Percentiles rank a stretch among this genome's conserved stretches.
Conservation (phyloP, 1,140 invertebrate species). For the Chironomus tepperi region DNA sequence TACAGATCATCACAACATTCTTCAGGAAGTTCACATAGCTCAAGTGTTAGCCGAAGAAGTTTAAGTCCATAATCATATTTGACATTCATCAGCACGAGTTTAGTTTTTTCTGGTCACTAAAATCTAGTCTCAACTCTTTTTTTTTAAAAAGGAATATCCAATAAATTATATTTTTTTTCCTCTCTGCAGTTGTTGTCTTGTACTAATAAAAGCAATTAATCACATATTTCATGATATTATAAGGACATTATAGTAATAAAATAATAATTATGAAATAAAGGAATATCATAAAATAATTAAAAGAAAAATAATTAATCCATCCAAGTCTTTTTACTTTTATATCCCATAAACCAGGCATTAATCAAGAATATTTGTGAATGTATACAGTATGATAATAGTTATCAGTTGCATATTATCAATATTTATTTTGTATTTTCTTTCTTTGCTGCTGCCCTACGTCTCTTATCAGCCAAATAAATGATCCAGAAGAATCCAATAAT, state of each 20-base stretch:
- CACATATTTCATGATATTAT: constrained; percentile 3
- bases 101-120: constrained; percentile 17
- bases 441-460: constrained; percentile 33
- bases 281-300: too few relatives aligned
- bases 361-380: too few relatives aligned
- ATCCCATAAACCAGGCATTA: neutral
- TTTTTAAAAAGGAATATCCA: too few relatives aligned
- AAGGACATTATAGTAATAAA: neutral
- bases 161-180: too few relatives aligned
- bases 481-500: constrained; percentile 60
- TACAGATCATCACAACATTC: constrained; percentile 70
- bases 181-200: neutral
- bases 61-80: neutral
- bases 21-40: constrained; percentile 56
- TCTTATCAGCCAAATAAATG: constrained; percentile 53
- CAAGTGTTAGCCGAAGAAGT: constrained; percentile 39
- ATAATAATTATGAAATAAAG: too few relatives aligned
- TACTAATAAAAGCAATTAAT: constrained; percentile 10
- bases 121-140: neutral
- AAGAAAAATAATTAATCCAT: neutral
- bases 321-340: neutral
- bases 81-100: neutral
- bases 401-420: constrained; percentile 25
- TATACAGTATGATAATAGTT: neutral
- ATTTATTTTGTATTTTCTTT: constrained; percentile 26